phyloP scores from a whole-genome alignment of 2,888 invertebrate species.

The Acronicta psi region DNA sequence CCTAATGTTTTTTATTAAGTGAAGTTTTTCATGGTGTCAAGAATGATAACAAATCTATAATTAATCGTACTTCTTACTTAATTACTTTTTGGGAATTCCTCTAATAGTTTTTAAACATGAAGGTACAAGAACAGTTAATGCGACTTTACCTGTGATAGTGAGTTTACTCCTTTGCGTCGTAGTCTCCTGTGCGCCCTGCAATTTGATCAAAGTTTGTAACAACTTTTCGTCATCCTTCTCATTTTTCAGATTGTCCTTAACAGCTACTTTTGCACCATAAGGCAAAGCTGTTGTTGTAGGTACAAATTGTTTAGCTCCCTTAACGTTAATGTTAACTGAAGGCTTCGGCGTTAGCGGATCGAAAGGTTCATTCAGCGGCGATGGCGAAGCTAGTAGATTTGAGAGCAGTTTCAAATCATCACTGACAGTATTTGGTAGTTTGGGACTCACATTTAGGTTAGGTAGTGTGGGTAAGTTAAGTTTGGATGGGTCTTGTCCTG shows the following conservation, averaged over 20 bases:
- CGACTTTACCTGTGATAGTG: constrained; percentile 77
- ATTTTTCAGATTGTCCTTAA: constrained; percentile 78
- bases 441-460: constrained; percentile 76
- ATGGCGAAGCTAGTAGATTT: constrained; percentile 78
- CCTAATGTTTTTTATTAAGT: too few species aligned
- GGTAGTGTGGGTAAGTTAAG: constrained; percentile 82
- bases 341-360: constrained; percentile 74
- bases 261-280: constrained; percentile 79
- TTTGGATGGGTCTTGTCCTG: constrained; percentile 84
- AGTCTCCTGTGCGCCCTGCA: constrained; percentile 83
- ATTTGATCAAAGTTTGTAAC: constrained; percentile 85
- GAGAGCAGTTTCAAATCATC: constrained; percentile 76
- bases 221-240: constrained; percentile 82
- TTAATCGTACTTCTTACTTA: too few species aligned
- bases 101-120: too few species aligned
- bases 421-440: constrained; percentile 61
- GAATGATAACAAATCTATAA: too few species aligned
- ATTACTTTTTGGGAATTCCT: too few species aligned
- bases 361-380: constrained; percentile 77
- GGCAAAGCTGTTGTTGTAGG: constrained; percentile 71
- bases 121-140: too few species aligned
- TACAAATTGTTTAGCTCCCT: constrained; percentile 62
- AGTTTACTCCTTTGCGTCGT: constrained; percentile 80
- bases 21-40: too few species aligned
- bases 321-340: constrained; percentile 54